Percentiles rank a stretch among this genome's conserved stretches.
These are phyloP conservation scores for Chelon auratus DNA, from an alignment of 2,797 vertebrate genomes.

Conservation along the genomic window DNA sequence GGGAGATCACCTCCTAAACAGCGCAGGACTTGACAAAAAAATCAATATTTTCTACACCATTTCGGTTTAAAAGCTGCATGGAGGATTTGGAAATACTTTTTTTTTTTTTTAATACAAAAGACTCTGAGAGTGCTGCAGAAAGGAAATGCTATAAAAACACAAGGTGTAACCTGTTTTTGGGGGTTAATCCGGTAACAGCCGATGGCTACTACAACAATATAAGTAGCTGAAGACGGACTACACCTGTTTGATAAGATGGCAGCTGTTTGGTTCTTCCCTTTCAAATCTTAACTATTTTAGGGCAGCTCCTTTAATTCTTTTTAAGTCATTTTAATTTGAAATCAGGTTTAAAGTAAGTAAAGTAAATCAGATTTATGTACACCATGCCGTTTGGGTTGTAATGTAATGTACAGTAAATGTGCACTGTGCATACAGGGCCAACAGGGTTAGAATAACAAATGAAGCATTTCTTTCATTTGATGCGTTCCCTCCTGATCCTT, in stretches of 20 bases:
- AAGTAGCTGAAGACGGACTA: too few relatives aligned
- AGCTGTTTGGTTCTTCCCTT: neutral
- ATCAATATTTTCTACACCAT: neutral
- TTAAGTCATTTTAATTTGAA: too few relatives aligned
- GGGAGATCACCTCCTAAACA: constrained; percentile 1
- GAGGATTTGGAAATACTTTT: neutral
- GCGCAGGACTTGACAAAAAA: neutral
- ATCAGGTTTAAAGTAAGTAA: too few relatives aligned
- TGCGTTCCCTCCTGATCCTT: constrained; percentile 1
- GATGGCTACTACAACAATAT: too few relatives aligned
- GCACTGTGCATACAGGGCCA: too few relatives aligned
- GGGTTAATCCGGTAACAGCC: neutral
- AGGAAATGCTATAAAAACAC: neutral
- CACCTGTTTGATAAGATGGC: neutral
- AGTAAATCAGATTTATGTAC: too few relatives aligned
- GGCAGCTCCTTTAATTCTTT: too few relatives aligned
- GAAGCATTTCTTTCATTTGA: neutral
- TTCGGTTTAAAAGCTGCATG: too few relatives aligned
- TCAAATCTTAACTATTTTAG: neutral
- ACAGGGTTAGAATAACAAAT: too few relatives aligned
- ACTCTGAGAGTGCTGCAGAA: neutral
- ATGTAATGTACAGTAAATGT: too few relatives aligned
- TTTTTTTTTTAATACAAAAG: neutral
- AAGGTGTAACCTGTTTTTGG: neutral
- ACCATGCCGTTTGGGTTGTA: too few relatives aligned